Conservation (phyloP, 2,113 vertebrate genomes). For the Dolichallabes microphthalmus region DNA sequence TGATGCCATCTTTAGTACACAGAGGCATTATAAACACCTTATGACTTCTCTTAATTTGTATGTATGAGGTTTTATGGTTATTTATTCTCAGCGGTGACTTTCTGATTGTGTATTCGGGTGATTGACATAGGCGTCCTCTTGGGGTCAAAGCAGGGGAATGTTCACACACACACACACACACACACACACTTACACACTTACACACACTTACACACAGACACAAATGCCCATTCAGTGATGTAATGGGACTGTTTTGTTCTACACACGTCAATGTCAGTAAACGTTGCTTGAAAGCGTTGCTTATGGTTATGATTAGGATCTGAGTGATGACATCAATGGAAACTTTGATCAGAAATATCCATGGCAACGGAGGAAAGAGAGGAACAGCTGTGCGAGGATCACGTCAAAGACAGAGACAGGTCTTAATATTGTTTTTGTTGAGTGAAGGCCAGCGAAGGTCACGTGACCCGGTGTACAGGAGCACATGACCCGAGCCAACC, state of each 20-base stretch:
- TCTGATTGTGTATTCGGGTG: not conserved
- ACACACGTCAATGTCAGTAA: conserved; percentile 8
- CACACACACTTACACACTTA: not conserved
- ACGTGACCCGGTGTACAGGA: conserved; percentile 1
- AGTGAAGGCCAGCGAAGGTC: not conserved
- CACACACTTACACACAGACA: not conserved
- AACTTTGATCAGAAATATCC: not conserved
- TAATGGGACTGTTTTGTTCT: conserved; percentile 17
- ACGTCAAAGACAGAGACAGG: not conserved
- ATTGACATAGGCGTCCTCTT: not conserved
- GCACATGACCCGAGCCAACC: conserved; percentile 15
- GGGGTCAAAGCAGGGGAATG: not conserved
- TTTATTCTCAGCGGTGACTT: not conserved
- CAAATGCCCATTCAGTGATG: conserved; percentile 20
- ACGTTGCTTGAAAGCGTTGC: not conserved
- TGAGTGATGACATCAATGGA: not conserved
- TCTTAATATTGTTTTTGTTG: not conserved
- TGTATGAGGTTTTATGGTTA: conserved; percentile 8
- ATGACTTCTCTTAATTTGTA: not conserved
- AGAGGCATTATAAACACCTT: not conserved
- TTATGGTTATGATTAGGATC: not conserved
- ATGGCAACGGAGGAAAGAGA: not conserved
- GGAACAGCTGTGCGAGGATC: not conserved
- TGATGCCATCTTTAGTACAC: not conserved
- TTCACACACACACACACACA: not conserved